Percentiles rank a stretch among this genome's conserved stretches.
phyloP scores from a whole-genome alignment of 2,888 invertebrate genomes.

The Netelia fuscicornis region DNA sequence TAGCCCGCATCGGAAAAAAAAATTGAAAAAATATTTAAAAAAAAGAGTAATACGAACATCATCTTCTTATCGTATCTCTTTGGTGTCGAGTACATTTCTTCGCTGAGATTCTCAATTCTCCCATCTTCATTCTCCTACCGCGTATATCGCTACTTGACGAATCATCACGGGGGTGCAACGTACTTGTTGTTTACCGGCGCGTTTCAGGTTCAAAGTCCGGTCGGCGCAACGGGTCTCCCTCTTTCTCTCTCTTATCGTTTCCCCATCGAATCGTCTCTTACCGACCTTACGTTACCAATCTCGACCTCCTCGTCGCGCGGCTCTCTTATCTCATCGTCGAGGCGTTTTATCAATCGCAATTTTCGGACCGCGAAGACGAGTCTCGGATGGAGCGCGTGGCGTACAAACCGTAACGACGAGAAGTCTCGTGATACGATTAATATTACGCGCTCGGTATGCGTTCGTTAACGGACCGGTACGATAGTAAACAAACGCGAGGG shows the following conservation, averaged over 20 bases:
- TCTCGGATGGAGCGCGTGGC: too few relatives aligned
- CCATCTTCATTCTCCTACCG: background rate
- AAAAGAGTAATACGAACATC: too few relatives aligned
- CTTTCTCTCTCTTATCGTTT: conserved; percentile 48
- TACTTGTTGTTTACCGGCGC: conserved; percentile 84
- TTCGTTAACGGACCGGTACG: background rate
- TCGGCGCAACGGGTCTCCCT: conserved; percentile 80
- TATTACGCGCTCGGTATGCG: background rate
- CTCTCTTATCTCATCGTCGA: too few relatives aligned
- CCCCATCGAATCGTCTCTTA: conserved; percentile 20
- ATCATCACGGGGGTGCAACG: conserved; percentile 82
- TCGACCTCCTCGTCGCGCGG: too few relatives aligned
- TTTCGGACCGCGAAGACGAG: too few relatives aligned
- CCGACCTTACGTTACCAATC: background rate
- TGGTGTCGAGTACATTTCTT: too few relatives aligned
- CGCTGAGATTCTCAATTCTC: too few relatives aligned
- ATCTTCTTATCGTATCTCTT: too few relatives aligned
- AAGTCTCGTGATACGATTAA: background rate
- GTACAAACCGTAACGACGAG: too few relatives aligned
- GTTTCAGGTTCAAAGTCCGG: conserved; percentile 84
- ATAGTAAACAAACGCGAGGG: conserved; percentile 13
- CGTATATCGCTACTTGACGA: conserved; percentile 75
- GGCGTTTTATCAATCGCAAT: too few relatives aligned
- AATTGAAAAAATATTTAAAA: too few relatives aligned
- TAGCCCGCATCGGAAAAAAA: too few relatives aligned